These are phyloP conservation scores for Fundulus diaphanus DNA, from an alignment of 2,797 vertebrate genomes.

Conservation along the genomic window DNA sequence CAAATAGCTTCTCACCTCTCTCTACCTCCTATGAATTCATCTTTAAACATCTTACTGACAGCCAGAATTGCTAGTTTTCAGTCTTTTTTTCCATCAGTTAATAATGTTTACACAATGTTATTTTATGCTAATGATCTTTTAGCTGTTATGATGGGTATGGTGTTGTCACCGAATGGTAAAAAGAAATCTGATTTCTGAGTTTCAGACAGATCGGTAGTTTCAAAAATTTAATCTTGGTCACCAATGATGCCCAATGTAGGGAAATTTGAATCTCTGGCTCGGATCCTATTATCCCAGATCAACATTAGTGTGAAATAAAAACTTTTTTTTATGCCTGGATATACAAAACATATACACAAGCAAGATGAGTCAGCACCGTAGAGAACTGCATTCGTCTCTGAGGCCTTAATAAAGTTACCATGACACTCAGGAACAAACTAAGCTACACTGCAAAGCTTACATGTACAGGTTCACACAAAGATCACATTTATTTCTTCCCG, in stretches of 20 bases:
- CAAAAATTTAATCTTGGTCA: background rate
- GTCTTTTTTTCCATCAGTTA: background rate
- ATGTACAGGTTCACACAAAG: background rate
- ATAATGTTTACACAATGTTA: background rate
- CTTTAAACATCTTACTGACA: background rate
- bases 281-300: background rate
- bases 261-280: background rate
- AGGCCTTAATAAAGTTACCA: slow-evolving; percentile 60
- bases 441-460: background rate
- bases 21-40: background rate
- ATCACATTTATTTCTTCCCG: slow-evolving; percentile 24
- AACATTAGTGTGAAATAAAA: background rate
- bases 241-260: background rate
- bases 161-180: background rate
- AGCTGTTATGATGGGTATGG: background rate
- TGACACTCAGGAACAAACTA: slow-evolving; percentile 38
- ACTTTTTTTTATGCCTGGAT: background rate
- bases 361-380: slow-evolving; percentile 11
- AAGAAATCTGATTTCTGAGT: background rate
- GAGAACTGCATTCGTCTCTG: slow-evolving; percentile 31
- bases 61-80: background rate
- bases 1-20: background rate
- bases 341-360: background rate
- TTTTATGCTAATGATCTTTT: background rate
- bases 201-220: background rate